phyloP scores from a whole-genome alignment of 2,113 vertebrate genomes.

The Oryzias melastigma region DNA sequence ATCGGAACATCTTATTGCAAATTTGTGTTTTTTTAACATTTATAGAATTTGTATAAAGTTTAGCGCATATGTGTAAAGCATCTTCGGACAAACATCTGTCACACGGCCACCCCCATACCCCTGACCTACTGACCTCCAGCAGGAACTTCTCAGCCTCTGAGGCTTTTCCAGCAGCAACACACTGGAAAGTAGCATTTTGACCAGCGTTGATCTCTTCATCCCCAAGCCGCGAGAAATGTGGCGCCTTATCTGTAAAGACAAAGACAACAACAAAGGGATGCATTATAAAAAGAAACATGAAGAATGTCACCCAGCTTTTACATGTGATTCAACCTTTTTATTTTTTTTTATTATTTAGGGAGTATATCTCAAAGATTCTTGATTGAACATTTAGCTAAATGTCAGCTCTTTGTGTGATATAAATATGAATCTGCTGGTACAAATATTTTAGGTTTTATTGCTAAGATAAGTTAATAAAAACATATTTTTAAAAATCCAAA shows the following conservation, averaged over 20 bases:
- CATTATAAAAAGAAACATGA: conserved; percentile 13
- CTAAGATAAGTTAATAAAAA: too few species aligned
- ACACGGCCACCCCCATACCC: conserved; percentile 20
- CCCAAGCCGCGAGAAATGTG: conserved; percentile 93
- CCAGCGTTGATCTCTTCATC: conserved; percentile 96
- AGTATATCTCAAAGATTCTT: background rate
- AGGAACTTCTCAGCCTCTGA: conserved; percentile 87
- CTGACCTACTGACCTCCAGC: conserved; percentile 95
- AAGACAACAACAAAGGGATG: conserved; percentile 18
- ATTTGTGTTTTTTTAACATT: too few species aligned
- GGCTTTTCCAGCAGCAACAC: conserved; percentile 87
- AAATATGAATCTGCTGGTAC: too few species aligned
- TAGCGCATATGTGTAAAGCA: background rate
- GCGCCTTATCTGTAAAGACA: conserved; percentile 85
- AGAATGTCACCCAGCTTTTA: conserved; percentile 15
- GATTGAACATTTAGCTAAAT: background rate
- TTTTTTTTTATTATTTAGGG: background rate
- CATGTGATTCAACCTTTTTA: conserved; percentile 3
- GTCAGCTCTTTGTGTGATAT: too few species aligned
- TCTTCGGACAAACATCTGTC: background rate
- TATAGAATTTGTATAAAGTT: too few species aligned
- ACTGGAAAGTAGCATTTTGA: conserved; percentile 96
- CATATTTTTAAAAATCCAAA: too few species aligned
- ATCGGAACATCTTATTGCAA: too few species aligned
- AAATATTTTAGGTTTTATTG: too few species aligned